Base-by-base conservation (phyloP, 1,140 invertebrate genomes). In the Homarus americanus region DNA sequence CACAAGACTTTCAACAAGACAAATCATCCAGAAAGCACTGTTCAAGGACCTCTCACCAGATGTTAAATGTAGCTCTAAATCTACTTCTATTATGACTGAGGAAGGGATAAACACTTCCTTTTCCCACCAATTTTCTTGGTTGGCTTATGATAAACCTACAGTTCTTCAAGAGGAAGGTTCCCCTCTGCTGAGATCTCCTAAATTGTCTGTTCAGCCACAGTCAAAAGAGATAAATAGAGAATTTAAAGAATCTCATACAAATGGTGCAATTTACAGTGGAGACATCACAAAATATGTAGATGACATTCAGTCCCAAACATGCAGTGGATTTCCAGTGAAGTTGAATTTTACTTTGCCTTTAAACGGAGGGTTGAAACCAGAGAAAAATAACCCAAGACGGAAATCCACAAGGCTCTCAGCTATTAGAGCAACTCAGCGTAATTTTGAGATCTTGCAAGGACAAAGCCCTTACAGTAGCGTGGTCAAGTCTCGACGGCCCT, bases 1-100 rank as follows among this genome's bases (percentile, higher is more conserved):
- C 15, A 79, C 76, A 44, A 41, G 76, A 41, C 32, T 79, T 4
- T 79, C 76, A 79, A 44, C 76, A n/a, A 79, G 32, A 79, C 9
- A 10, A 28, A 44, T 9, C 12, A 32, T 79, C 24, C 40, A 41
- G 4, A 79, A 44, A 12, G 15, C 76, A 41, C 9, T 79, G 28
- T 44, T 79, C 28, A 49, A 24, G 17, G 28, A 79, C 20, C 5
- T 49, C n/a, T 79, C 40, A 24, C 20, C n/a, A 28, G n/a, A 69
- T 9, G 0, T 32, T 24, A 32, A 12, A 10, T 69, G n/a, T 28
- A 69, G n/a, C 12, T 1, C 0, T 4, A 9, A 28, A 4, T 32
- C 63, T 32, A 2, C 5, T 32, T 5, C 24, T 9, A 7, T 69
- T 5, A 32, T 69, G n/a, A 24, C 0, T 24, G 9, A 32, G 28